A percentile compares a stretch with the other conserved stretches of the same genome.
These are phyloP conservation scores for Nomada lathburiana DNA, from an alignment of 2,888 invertebrate species.

Conservation along the genomic window DNA sequence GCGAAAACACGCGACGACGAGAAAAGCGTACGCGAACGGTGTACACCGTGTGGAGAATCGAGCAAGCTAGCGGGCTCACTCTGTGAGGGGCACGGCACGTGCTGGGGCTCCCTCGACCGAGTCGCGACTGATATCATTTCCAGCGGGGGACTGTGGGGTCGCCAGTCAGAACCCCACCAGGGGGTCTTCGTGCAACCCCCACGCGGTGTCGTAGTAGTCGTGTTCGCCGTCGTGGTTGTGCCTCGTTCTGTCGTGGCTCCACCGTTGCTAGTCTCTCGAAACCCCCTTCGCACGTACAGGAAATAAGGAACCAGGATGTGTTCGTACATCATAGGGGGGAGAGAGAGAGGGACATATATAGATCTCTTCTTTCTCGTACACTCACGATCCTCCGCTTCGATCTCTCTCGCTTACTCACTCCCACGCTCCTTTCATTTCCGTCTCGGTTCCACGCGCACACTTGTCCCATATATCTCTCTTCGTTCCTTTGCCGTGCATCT, in stretches of 20 bases:
- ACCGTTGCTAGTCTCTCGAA: slow-evolving; percentile 67
- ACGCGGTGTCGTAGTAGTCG: slow-evolving; percentile 72
- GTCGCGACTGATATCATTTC: slow-evolving; percentile 83
- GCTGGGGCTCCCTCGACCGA: slow-evolving; percentile 80
- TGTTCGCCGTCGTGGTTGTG: slow-evolving; percentile 65
- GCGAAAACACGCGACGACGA: neutral
- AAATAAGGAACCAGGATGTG: slow-evolving; percentile 57
- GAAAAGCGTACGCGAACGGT: slow-evolving; percentile 13
- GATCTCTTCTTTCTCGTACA: slow-evolving; percentile 12
- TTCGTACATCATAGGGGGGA: slow-evolving; percentile 59
- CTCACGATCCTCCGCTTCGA: no score
- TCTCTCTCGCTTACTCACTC: slow-evolving; percentile 14
- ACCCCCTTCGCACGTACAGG: slow-evolving; percentile 63
- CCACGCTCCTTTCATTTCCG: slow-evolving; percentile 10
- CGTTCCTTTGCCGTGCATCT: neutral
- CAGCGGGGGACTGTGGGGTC: slow-evolving; percentile 80
- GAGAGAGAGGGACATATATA: neutral
- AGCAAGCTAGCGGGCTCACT: slow-evolving; percentile 49
- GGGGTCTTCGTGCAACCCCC: slow-evolving; percentile 79
- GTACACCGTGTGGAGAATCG: slow-evolving; percentile 24
- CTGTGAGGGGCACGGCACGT: slow-evolving; percentile 70
- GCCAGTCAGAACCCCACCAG: slow-evolving; percentile 81
- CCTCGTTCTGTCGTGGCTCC: slow-evolving; percentile 65
- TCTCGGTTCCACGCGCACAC: slow-evolving; percentile 33
- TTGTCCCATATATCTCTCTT: slow-evolving; percentile 20